phyloP scores from a whole-genome alignment of 2,113 vertebrate species.

The Chloropsis cyanopogon region DNA sequence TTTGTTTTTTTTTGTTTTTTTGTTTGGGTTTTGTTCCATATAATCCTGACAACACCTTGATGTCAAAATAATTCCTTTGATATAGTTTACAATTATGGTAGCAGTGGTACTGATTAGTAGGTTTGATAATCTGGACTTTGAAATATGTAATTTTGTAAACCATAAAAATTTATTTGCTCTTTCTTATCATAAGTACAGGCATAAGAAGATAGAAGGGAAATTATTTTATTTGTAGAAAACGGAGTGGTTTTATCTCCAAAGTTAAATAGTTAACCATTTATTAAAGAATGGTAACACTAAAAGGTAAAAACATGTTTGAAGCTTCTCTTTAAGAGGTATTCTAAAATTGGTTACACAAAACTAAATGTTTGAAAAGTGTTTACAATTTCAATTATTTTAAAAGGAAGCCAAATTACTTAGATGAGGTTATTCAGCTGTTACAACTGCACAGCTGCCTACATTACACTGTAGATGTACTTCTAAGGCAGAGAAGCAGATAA shows the following conservation, averaged over 20 bases:
- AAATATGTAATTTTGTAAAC: background rate
- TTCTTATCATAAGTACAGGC: background rate
- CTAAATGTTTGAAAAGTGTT: background rate
- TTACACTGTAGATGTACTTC: background rate
- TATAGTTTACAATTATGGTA: background rate
- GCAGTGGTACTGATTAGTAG: background rate
- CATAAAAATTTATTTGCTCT: background rate
- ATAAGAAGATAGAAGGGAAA: background rate
- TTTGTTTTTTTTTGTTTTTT: background rate
- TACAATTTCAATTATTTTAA: background rate
- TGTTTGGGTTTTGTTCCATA: background rate
- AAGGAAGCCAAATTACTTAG: background rate
- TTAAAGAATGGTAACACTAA: background rate
- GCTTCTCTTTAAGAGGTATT: background rate
- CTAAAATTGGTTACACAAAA: background rate
- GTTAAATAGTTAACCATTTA: background rate
- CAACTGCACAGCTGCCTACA: background rate
- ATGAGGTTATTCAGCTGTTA: background rate
- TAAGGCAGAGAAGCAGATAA: background rate
- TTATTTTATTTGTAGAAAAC: background rate
- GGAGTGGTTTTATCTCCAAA: background rate
- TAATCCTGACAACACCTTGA: background rate
- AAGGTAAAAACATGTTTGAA: background rate
- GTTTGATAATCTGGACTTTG: background rate
- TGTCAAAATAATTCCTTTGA: background rate